A percentile compares a stretch with the other conserved stretches of the same genome.
phyloP scores from a whole-genome alignment of 2,797 vertebrate genomes.

The Microhierax caerulescens region DNA sequence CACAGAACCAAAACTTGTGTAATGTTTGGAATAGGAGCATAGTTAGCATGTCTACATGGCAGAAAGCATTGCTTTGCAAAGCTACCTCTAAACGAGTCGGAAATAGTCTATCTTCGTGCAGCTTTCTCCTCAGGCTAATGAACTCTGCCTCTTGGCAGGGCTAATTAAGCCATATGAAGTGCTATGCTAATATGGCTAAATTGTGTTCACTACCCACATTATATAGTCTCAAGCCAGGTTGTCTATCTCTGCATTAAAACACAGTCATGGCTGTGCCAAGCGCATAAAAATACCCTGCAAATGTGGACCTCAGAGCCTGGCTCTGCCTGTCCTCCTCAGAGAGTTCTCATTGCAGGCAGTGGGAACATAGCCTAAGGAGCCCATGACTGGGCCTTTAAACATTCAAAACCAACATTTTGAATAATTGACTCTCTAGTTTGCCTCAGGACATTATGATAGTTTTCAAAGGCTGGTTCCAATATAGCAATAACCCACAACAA shows the following conservation, averaged over 20 bases:
- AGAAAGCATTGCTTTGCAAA: not conserved
- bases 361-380: constrained; percentile 41
- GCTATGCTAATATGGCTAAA: not conserved
- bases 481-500: constrained; percentile 64
- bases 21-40: not conserved
- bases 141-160: constrained; percentile 30
- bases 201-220: not conserved
- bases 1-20: not conserved
- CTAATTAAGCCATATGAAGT: not conserved
- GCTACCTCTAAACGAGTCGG: not conserved
- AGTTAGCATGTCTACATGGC: not conserved
- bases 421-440: constrained; percentile 59
- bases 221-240: constrained; percentile 10
- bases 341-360: not conserved
- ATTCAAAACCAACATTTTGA: constrained; percentile 52
- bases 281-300: not conserved
- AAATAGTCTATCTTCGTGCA: not conserved
- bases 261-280: not conserved
- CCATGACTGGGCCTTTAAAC: constrained; percentile 41
- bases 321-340: not conserved
- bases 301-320: not conserved
- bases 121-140: constrained; percentile 6
- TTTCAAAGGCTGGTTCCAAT: constrained; percentile 65
- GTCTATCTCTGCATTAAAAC: constrained; percentile 4
- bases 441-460: constrained; percentile 57